Base-by-base conservation (phyloP, 2,888 invertebrate genomes). In the Minunthozetes semirufus region DNA sequence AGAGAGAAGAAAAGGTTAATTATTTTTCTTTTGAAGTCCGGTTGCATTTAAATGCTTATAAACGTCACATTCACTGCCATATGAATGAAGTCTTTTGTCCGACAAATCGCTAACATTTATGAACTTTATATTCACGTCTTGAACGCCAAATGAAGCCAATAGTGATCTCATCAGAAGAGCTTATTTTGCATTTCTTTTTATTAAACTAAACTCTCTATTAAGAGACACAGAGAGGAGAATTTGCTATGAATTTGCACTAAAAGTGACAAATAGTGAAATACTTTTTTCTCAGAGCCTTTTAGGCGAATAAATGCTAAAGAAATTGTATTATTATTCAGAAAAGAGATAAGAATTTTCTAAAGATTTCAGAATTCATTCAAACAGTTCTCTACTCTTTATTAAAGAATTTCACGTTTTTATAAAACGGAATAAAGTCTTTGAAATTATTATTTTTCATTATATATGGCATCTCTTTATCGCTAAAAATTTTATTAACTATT, bases 131-230 rank as follows among this genome's bases (percentile, higher is more conserved):
- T 68, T 68, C 68, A 38, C 33, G 68, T 38, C 42, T 42, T 68
- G 11, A 42, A 9, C 66, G 6, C 38, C 68, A 68, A 68, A 68
- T 42, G 42, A 68, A 42, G 68, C 68, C 68, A 68, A 68, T 68
- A 68, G 68, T 68, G n/a, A 68, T 38, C 42, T 42, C 68, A 68
- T 68, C 68, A 68, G 22, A 68, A 38, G n/a, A n/a, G 42, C 68
- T 68, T 68, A 68, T 42, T 68, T 68, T 68, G 68, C 68, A 68
- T 68, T 63, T 42, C 68, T 68, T 42, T 68, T 42, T 68, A 68
- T 68, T 68, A 68, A 19, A 68, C 11, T 68, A 68, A 68, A 42
- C 68, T 68, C 6, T 6, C 68, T 9, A 68, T 61, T 61, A 61
- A 33, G 29, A 61, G 61, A 13, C 19, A 56, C 56, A 4, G 56